Evolutionary conservation across 2,797 vertebrate genomes (phyloP), one percentile per base, ranked within the genome.

Genomic region (Sebastes ruberrimus): DNA sequence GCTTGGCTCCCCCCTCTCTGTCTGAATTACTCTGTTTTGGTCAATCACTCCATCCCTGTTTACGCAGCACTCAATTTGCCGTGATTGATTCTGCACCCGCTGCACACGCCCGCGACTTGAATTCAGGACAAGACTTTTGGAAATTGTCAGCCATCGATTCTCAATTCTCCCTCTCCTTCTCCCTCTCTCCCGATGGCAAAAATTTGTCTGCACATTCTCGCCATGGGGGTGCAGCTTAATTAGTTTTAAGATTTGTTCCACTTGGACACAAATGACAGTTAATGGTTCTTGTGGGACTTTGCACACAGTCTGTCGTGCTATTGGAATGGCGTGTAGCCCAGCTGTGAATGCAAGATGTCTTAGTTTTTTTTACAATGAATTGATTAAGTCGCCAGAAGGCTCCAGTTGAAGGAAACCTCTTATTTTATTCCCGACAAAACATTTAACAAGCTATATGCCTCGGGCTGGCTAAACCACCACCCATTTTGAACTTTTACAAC

Each of bases 241-340:
- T 94, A 91, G 86, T 92, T 93, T 87, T 85, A 92, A 91, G 86
- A 93, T 91, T 91, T 92, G 93, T 90, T 94, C 92, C 88, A 92
- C 89, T 95, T 93, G 91, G 89, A 92, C 88, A 89, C 88, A 87
- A 90, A 93, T 84, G 84, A 92, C 87, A 89, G 87, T 85, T 92
- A 94, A 92, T 93, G 85, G 87, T 91, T 89, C 88, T 92, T 86
- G 82, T 81, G 93, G 89, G 91, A 93, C 74, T 92, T 82, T 88
- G 80, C 86, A 76, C 73, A 79, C 90, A 86, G 81, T 89, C 91
- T 92, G 93, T 85, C 61, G 83, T 78, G 82, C 84, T 88, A 60
- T 86, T 88, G 84, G 71, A 90, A 88, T 88, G 85, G 87, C 84
- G 72, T 80, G 65, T 53, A 62, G 90, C 88, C 90, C 92, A 92